phyloP scores from a whole-genome alignment of 2,113 vertebrate genomes.

The Indri indri region DNA sequence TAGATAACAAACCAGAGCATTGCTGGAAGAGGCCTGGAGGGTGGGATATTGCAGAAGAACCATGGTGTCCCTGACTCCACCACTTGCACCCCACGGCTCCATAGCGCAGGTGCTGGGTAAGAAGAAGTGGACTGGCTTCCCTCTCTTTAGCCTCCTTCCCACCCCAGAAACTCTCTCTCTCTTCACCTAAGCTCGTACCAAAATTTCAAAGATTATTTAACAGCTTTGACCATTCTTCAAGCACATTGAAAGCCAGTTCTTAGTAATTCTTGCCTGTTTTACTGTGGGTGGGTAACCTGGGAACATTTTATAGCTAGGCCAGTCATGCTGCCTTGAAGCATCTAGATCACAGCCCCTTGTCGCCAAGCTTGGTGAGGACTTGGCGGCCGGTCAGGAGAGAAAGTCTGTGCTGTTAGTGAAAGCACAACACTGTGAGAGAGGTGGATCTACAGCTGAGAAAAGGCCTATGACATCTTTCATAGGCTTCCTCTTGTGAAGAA shows the following conservation, averaged over 20 bases:
- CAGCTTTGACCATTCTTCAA: not conserved
- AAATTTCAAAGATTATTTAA: not conserved
- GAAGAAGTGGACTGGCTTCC: not conserved
- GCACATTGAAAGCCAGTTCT: not conserved
- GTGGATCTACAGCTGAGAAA: not conserved
- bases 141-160: not conserved
- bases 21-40: not conserved
- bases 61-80: rapidly evolving
- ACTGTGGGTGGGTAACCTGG: not conserved
- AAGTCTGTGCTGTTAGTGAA: not conserved
- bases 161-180: not conserved
- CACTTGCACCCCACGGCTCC: not conserved
- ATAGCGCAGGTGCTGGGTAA: not conserved
- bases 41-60: not conserved
- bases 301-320: not conserved
- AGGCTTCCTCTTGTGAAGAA: not conserved
- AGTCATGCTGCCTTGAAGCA: not conserved
- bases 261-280: not conserved
- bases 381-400: not conserved
- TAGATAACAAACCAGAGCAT: not conserved
- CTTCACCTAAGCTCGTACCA: not conserved
- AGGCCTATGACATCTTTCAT: not conserved
- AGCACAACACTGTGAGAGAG: not conserved
- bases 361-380: not conserved
- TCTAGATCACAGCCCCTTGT: not conserved